A percentile compares a stretch with the other conserved stretches of the same genome.
phyloP scores from a whole-genome alignment of 2,888 invertebrate species.

The Eulithis testata region DNA sequence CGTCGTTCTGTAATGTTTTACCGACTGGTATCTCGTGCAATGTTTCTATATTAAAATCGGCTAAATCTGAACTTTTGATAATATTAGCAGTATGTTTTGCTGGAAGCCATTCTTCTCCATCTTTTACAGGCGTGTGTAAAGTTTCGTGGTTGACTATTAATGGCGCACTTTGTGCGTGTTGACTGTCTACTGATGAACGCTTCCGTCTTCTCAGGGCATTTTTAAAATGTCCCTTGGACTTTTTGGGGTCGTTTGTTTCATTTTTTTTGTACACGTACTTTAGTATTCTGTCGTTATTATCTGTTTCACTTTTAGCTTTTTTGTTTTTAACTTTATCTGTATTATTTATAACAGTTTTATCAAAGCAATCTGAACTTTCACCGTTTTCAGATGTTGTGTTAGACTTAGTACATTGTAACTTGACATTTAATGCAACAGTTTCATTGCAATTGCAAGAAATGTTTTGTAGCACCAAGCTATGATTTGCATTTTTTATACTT shows the following conservation, averaged over 20 bases:
- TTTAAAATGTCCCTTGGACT: conserved; percentile 60
- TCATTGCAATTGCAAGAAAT: conserved; percentile 35
- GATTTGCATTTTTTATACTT: conserved; percentile 24
- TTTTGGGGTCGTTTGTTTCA: conserved; percentile 45
- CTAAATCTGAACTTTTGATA: conserved; percentile 60
- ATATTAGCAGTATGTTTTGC: conserved; percentile 46
- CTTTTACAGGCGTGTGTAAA: conserved; percentile 50
- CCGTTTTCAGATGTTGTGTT: conserved; percentile 15
- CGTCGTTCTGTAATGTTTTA: conserved; percentile 20
- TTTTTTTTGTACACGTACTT: conserved; percentile 69
- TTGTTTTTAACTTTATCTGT: conserved; percentile 7
- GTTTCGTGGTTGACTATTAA: conserved; percentile 66
- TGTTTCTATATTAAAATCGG: conserved; percentile 71
- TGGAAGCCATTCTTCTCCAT: conserved; percentile 44
- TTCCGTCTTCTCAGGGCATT: conserved; percentile 67
- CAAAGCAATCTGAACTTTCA: conserved; percentile 5
- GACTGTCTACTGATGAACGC: conserved; percentile 42
- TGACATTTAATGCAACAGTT: conserved; percentile 24
- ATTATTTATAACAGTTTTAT: conserved; percentile 6
- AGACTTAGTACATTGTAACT: conserved; percentile 16
- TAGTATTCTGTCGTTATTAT: conserved; percentile 53
- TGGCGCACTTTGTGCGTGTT: conserved; percentile 50
- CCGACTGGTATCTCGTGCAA: conserved; percentile 51
- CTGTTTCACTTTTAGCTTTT: conserved; percentile 42
- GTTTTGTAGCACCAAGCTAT: background rate